Evolutionary conservation across 2,797 vertebrate species (phyloP), one percentile per base, ranked within the genome.

Genomic region (Orestias chungarensis): DNA sequence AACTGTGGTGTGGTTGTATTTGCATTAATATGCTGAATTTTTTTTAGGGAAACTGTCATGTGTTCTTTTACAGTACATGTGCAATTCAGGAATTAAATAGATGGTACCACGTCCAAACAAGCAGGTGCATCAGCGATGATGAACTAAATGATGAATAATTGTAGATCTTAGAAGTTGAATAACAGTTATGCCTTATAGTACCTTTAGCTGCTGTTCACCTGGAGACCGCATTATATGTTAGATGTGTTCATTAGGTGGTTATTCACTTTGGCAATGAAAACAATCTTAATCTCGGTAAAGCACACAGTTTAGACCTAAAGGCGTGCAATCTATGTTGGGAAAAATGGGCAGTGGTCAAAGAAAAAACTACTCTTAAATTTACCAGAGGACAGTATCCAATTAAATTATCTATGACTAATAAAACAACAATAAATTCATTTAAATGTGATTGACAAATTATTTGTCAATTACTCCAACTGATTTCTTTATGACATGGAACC

Each of bases 211-310:
- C 64, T 38, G 71, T 38, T 72, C 20, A 66, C 55, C 44, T 38
- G 18, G 44, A 1, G 6, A 23, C 5, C 4, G 23, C 33, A 57
- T 33, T 57, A 20, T 57, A 18, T 7, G 55, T 33, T 11, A 33
- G 55, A 33, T 57, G 54, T 57, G 54, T 33, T 57, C 33, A 3
- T 61, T 8, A n/a, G 33, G 10, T 23, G 57, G 20, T 40, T n/a
- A 38, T 40, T 62, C 38, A 66, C 82, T 87, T 88, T 86, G 87
- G 82, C 73, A 59, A 82, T 7, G 23, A 35, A 25, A 62, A 62
- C 23, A 71, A 75, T 68, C 52, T 80, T 66, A 44, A 66, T 68
- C 54, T 66, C 67, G 59, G 69, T 64, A 10, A 71, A 80, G 25
- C 29, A 15, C 44, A 27, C 2, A 7, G 27, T 33, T 6, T 62